phyloP scores from a whole-genome alignment of 1,140 invertebrate species.

The Mamestra configurata region DNA sequence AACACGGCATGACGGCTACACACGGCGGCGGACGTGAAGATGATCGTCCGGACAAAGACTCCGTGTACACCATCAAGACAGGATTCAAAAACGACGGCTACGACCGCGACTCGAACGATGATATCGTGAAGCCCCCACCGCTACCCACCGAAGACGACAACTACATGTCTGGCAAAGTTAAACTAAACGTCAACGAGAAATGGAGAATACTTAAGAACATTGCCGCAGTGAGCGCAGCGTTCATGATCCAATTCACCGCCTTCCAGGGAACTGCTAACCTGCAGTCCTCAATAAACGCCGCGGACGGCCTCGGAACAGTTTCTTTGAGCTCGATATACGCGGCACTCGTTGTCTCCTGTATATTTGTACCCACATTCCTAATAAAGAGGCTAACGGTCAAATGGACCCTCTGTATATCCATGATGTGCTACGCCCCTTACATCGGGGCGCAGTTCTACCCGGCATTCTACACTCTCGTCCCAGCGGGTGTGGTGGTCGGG shows the following conservation, averaged over 20 bases:
- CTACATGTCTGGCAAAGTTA: conserved; percentile 92
- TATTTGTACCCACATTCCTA: conserved; percentile 96
- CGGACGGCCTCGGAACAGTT: conserved; percentile 94
- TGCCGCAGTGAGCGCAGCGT: conserved; percentile 94
- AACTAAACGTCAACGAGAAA: conserved; percentile 93
- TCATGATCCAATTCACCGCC: conserved; percentile 97
- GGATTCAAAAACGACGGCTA: conserved; percentile 91
- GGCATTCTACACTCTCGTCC: conserved; percentile 96
- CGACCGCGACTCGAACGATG: conserved; percentile 86
- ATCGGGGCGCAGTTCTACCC: conserved; percentile 98
- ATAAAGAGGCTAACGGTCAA: conserved; percentile 97
- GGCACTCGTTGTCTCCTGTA: conserved; percentile 96
- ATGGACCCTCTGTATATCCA: conserved; percentile 97
- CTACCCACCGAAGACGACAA: conserved; percentile 90
- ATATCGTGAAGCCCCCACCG: conserved; percentile 90
- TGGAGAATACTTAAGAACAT: conserved; percentile 97
- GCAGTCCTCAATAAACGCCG: conserved; percentile 95
- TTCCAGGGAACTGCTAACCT: conserved; percentile 96
- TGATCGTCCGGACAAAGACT: conserved; percentile 80
- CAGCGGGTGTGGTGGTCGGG: conserved; percentile 96
- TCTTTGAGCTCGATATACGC: conserved; percentile 96
- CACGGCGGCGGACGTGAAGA: conserved; percentile 85
- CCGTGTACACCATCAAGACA: conserved; percentile 78
- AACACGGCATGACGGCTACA: conserved; percentile 84
- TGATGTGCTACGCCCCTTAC: conserved; percentile 97